These are phyloP conservation scores for Diorhabda sublineata DNA, from an alignment of 1,140 invertebrate genomes.

Conservation along the genomic window DNA sequence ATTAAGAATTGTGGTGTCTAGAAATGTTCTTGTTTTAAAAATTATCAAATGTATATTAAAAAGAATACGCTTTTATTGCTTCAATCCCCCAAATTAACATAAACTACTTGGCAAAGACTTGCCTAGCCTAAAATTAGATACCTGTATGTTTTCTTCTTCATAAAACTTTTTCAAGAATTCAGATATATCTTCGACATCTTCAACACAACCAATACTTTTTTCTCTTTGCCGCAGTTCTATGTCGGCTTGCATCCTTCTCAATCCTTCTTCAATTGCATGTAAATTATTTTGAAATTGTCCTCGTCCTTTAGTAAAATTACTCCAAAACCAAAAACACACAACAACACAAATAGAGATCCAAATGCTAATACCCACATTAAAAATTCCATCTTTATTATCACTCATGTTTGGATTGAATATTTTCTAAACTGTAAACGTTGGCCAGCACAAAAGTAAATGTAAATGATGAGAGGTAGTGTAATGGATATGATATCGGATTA, in stretches of 20 bases:
- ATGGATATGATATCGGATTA: background rate
- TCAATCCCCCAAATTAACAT: background rate
- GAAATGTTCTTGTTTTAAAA: too few species aligned
- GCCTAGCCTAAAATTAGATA: background rate
- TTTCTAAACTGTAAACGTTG: too few species aligned
- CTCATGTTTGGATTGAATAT: background rate
- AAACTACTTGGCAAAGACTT: background rate
- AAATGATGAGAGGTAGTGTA: background rate
- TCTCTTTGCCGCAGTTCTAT: conserved; percentile 28
- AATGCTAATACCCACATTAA: conserved; percentile 28
- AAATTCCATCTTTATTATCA: conserved; percentile 11
- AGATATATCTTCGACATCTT: conserved; percentile 29
- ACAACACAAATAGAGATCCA: conserved; percentile 33
- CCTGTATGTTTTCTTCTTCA: background rate
- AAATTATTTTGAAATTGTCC: conserved; percentile 31
- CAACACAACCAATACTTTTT: conserved; percentile 32
- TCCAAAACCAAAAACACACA: conserved; percentile 33
- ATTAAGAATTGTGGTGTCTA: too few species aligned
- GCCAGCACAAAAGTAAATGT: background rate
- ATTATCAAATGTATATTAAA: too few species aligned
- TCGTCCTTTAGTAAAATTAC: conserved; percentile 30
- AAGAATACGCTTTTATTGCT: background rate
- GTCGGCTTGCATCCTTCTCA: conserved; percentile 34
- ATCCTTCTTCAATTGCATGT: conserved; percentile 33
- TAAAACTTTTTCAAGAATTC: conserved; percentile 10